A percentile compares a stretch with the other conserved stretches of the same genome.
These are phyloP conservation scores for Melospiza georgiana DNA, from an alignment of 2,113 vertebrate genomes.

Conservation along the genomic window DNA sequence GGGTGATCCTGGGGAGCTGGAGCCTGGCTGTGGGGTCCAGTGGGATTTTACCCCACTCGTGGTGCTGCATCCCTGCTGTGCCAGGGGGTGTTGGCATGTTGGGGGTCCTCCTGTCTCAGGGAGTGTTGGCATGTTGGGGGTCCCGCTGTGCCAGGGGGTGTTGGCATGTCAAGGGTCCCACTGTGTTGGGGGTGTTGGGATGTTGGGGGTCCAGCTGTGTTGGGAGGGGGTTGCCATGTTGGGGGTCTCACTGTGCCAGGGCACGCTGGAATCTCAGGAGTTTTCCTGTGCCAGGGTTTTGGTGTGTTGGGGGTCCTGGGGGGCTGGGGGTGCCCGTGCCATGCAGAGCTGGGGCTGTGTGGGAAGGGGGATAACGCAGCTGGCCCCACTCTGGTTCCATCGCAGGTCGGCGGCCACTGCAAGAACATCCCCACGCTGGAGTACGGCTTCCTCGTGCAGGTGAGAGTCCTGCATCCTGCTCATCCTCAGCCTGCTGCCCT, in stretches of 20 bases:
- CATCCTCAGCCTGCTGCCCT: neutral
- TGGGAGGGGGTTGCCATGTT: neutral
- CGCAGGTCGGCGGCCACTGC: constrained; percentile 95
- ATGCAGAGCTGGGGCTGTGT: fast-evolving
- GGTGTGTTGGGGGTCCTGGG: fast-evolving
- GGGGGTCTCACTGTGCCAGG: neutral
- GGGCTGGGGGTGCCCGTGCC: fast-evolving
- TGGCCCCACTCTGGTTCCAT: constrained; percentile 31
- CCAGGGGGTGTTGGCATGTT: neutral
- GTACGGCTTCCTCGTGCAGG: constrained; percentile 98
- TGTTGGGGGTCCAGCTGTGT: neutral
- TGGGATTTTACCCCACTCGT: neutral
- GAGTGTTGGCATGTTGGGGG: fast-evolving
- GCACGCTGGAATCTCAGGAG: fast-evolving
- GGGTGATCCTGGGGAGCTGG: neutral
- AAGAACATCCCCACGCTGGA: constrained; percentile 98
- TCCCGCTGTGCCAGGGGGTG: neutral
- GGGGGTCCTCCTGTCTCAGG: fast-evolving
- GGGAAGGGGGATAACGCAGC: constrained; percentile 17
- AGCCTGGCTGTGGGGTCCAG: fast-evolving
- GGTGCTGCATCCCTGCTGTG: fast-evolving
- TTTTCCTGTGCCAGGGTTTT: neutral
- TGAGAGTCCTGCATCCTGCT: constrained; percentile 19
- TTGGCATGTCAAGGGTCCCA: too few relatives aligned
- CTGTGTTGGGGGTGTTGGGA: neutral